A percentile compares a stretch with the other conserved stretches of the same genome.
Conservation (phyloP, 2,113 vertebrate species). For the Corydoras maculifer region DNA sequence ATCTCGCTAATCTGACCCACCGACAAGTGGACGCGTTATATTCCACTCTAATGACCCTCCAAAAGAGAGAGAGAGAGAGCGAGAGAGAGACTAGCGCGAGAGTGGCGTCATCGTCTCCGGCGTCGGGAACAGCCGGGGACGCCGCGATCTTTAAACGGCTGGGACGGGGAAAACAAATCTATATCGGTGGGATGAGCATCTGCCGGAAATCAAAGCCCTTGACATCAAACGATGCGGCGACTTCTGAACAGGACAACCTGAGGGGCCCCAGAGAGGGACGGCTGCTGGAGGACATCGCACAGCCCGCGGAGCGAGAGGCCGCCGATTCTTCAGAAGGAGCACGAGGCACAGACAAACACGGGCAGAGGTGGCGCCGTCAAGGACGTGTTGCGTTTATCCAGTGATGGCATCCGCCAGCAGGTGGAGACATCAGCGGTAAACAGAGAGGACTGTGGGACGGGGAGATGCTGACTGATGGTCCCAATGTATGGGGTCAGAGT, state of each 20-base stretch:
- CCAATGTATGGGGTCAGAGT: too few relatives aligned
- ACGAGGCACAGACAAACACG: neutral
- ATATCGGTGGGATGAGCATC: conserved; percentile 36
- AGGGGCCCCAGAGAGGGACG: conserved; percentile 1
- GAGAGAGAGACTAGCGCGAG: conserved; percentile 3
- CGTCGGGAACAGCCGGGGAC: conserved; percentile 14
- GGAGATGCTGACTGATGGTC: too few relatives aligned
- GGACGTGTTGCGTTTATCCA: too few relatives aligned
- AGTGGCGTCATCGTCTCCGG: conserved; percentile 6
- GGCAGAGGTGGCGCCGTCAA: neutral
- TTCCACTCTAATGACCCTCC: conserved; percentile 30
- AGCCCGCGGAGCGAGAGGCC: conserved; percentile 18
- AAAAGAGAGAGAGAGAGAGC: conserved; percentile 12
- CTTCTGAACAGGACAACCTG: conserved; percentile 8
- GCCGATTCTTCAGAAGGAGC: conserved; percentile 5
- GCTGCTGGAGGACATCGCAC: conserved; percentile 11
- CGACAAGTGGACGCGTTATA: conserved; percentile 32
- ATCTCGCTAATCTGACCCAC: conserved; percentile 35
- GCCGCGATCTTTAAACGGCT: conserved; percentile 21
- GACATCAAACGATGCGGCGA: conserved; percentile 10
- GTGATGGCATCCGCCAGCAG: too few relatives aligned
- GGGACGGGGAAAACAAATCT: conserved; percentile 17
- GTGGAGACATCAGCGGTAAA: too few relatives aligned
- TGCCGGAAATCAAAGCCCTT: conserved; percentile 38
- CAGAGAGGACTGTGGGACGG: too few relatives aligned